Evolutionary conservation across 2,888 invertebrate genomes (phyloP).

Genomic region (Drosophila histrio): DNA sequence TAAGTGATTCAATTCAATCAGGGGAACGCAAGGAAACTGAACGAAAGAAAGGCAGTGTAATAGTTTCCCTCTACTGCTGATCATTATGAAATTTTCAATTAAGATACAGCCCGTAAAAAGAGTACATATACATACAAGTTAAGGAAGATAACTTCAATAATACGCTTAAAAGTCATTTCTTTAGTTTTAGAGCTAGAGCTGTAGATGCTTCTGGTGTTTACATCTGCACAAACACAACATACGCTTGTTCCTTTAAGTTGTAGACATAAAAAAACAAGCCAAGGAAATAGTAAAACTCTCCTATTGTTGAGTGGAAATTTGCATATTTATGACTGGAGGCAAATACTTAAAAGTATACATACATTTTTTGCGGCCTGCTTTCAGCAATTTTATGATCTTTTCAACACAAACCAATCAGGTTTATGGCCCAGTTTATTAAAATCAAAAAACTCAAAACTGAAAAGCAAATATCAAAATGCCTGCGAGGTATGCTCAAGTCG

Average conservation of each 20-base stretch:
- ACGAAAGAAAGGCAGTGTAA: too few species aligned
- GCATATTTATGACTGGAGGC: neutral
- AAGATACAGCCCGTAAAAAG: neutral
- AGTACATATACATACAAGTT: too few species aligned
- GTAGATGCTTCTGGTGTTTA: neutral
- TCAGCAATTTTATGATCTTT: slow-evolving; percentile 56
- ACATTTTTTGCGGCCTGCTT: neutral
- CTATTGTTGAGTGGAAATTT: neutral
- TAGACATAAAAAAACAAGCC: neutral
- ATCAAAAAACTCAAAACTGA: slow-evolving; percentile 36
- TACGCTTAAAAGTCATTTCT: neutral
- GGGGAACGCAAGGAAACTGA: too few species aligned
- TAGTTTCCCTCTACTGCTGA: too few species aligned
- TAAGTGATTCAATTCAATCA: slow-evolving; percentile 32
- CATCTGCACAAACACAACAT: neutral
- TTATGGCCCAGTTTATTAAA: slow-evolving; percentile 56
- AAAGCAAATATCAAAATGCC: slow-evolving; percentile 44
- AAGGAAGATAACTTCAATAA: neutral
- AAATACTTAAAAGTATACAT: slow-evolving; percentile 7
- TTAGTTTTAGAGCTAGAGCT: neutral
- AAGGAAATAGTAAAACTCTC: neutral
- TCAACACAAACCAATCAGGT: slow-evolving; percentile 74
- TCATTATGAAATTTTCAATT: neutral
- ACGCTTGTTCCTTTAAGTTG: neutral
- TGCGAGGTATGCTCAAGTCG: slow-evolving; percentile 19